Conservation (phyloP, 2,113 vertebrate genomes). For the Ptychochromis oligacanthus region DNA sequence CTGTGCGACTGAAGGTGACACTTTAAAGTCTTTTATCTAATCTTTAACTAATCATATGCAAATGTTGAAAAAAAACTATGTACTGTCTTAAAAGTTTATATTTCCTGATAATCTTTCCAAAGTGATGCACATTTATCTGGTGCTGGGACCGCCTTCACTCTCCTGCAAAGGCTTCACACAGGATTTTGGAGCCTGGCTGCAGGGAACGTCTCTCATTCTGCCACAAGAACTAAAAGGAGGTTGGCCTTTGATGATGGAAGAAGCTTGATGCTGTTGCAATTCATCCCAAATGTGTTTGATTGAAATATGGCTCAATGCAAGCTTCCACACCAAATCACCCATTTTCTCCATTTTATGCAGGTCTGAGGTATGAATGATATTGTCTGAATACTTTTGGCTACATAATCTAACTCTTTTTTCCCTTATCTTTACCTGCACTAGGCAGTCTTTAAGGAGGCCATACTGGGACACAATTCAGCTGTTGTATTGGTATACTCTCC, state of each 20-base stretch:
- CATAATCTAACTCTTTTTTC: not conserved
- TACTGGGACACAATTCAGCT: not conserved
- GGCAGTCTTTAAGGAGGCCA: not conserved
- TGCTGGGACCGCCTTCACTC: not conserved
- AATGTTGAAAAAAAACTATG: not conserved
- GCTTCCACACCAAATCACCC: not conserved
- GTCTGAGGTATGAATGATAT: not conserved
- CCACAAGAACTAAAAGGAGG: not conserved
- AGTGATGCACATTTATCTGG: not conserved
- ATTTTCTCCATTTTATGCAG: not conserved
- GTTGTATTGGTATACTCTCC: not conserved
- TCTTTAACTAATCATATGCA: not conserved
- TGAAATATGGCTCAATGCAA: not conserved
- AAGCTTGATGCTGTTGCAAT: not conserved
- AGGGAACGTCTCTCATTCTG: not conserved
- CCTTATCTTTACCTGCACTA: not conserved
- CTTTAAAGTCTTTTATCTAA: not conserved
- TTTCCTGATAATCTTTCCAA: not conserved
- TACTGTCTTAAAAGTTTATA: too few species aligned
- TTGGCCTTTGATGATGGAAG: not conserved
- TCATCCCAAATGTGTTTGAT: not conserved
- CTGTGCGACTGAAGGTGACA: not conserved
- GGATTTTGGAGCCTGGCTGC: not conserved
- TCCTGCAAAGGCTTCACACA: not conserved
- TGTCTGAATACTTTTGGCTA: not conserved